Base-by-base conservation (phyloP, 2,113 vertebrate species). In the Aleadryas rufinucha region DNA sequence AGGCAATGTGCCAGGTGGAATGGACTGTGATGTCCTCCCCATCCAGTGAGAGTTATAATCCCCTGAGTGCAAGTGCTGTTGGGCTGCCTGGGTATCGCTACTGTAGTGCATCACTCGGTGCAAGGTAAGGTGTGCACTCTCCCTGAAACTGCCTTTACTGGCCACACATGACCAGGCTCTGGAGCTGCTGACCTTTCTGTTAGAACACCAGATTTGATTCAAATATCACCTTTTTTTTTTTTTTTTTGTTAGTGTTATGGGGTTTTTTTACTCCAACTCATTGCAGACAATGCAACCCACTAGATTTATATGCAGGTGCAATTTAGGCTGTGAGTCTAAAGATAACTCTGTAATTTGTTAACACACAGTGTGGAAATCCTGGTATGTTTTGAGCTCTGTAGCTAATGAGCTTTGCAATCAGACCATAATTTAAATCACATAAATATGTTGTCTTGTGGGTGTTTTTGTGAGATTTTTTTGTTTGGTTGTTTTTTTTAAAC, bases 51-150 rank as follows among this genome's bases (percentile, higher is more conserved):
- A 74, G 39, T 52, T 59, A 15, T 14, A 60, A 69, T 35, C 33
- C 37, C 4, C 41, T 61, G 16, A 26, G 56, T 60, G 27, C 16
- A 26, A 18, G 45, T 42, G 45, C 60, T 42, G 20, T 10, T 74
- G 30, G 33, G 18, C 37, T 19, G 35, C 5, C 13, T 39, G n/a
- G 16, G 27, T 21, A 7, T 47, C 0, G 5, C 13, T 52, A 2
- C 52, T 2, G 0, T 23, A 30, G 49, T 8, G 72, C 27, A 33
- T 59, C 49, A 0, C 39, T 20, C 0, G 0, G 33, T 13, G 60
- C 35, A 39, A 5, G 11, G 41, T 10, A 13, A 78, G 56, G 17
- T 1, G 3, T 5, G 2, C 15, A 0, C 30, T 68, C 44, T 72
- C 11, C 50, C 28, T 8, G 22, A 27, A 76, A 23, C 10, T 88